Percentiles rank a stretch among this genome's conserved stretches.
Evolutionary conservation across 2,888 invertebrate genomes (phyloP).

Genomic region (Cataglyphis livida): DNA sequence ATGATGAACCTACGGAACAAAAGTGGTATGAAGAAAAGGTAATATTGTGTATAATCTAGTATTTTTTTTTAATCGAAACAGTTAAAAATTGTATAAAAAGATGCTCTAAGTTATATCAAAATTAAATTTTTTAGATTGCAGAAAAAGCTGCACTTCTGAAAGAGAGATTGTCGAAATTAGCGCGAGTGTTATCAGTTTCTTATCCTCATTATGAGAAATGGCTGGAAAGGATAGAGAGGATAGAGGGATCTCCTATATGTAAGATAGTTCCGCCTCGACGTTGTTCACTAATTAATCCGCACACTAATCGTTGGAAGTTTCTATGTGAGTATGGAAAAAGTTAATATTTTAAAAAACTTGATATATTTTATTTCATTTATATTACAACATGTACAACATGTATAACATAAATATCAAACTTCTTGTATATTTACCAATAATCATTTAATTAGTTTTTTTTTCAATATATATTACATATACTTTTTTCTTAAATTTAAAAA

Average conservation of each 20-base stretch:
- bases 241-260: constrained; percentile 80
- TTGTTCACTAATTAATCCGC: constrained; percentile 78
- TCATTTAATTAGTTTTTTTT: background rate
- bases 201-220: constrained; percentile 82
- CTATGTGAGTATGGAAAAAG: constrained; percentile 79
- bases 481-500: background rate
- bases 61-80: constrained; percentile 11
- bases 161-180: constrained; percentile 81
- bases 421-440: background rate
- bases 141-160: constrained; percentile 78
- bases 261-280: constrained; percentile 78
- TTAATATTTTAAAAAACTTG: background rate
- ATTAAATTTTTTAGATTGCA: constrained; percentile 75
- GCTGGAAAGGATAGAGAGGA: constrained; percentile 78
- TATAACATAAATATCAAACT: background rate
- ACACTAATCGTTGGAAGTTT: constrained; percentile 84
- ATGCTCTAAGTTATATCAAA: constrained; percentile 28
- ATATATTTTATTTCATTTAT: background rate
- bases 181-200: constrained; percentile 81
- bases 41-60: constrained; percentile 48
- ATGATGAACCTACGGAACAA: constrained; percentile 12
- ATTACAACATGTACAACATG: background rate
- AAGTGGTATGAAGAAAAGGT: constrained; percentile 80
- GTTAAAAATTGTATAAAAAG: constrained; percentile 10
- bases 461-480: background rate